Evolutionary conservation across 2,888 invertebrate species (phyloP), one percentile per base, ranked within the genome.

Genomic region (Panzeria rudis): DNA sequence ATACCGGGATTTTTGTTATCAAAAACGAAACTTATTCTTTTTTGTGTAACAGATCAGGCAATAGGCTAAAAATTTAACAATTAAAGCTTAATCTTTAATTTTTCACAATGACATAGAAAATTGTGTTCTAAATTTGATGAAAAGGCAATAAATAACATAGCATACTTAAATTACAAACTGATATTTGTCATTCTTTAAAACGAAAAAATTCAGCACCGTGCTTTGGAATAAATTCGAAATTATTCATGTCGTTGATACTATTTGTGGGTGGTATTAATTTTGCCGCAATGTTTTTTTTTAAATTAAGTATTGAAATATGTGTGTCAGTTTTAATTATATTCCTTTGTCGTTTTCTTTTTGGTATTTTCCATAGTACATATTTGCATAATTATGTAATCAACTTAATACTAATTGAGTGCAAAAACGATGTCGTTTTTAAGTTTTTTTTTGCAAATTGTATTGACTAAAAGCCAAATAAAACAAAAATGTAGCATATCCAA

Each of bases 361-460:
- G 32, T 56, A 54, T 52, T 52, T 52, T 66, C 38, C 32, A 52
- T 29, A 25, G 20, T 54, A 29, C 5, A 29, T 29, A 90, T 90
- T 91, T 91, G 90, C 91, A 90, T 91, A 90, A 91, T 90, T 91
- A 90, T 90, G 90, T 90, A 89, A 90, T 89, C 91, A 90, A 87
- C 87, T 72, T 20, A 72, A 72, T 56, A 89, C 75, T 87, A 89
- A 88, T 89, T 89, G 87, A 76, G 80, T 72, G 50, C 64, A 76
- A 76, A 80, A 79, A 59, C 76, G 72, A 68, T 71, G 25, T 72
- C 11, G 23, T 50, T 59, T 35, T 56, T 72, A n/a, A 32, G 8
- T 61, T 35, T 47, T 62, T 35, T 32, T 56, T 75, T 69, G 64
- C 25, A n/a, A 47, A 52, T 35, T 35, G 8, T 32, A 59, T 80